Conservation (phyloP, 2,113 vertebrate species). For the Regulus satrapa region DNA sequence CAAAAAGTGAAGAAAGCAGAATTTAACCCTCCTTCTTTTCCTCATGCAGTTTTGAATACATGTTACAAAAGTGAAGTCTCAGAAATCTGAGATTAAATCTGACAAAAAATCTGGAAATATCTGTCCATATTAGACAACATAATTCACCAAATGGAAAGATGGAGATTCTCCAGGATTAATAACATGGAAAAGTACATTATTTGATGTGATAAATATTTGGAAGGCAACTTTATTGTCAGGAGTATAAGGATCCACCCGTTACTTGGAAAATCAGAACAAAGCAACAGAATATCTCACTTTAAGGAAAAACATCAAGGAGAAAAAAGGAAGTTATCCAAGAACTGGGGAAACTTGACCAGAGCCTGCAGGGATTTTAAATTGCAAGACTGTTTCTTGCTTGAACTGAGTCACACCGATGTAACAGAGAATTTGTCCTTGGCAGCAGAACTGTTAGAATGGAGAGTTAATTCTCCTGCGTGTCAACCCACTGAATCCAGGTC, state of each 20-base stretch:
- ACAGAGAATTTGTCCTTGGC: conserved; percentile 59
- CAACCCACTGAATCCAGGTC: conserved; percentile 53
- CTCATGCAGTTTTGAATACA: not conserved
- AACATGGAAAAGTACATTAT: conserved; percentile 37
- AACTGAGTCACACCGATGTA: conserved; percentile 66
- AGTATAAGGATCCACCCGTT: conserved; percentile 65
- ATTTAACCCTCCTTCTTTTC: not conserved
- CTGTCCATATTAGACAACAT: not conserved
- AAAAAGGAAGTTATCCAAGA: conserved; percentile 62
- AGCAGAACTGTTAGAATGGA: conserved; percentile 50
- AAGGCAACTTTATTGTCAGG: conserved; percentile 63
- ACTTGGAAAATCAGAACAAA: conserved; percentile 67
- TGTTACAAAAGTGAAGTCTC: not conserved
- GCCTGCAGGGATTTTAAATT: conserved; percentile 50
- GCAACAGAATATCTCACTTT: conserved; percentile 61
- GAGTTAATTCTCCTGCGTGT: conserved; percentile 43
- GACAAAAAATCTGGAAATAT: not conserved
- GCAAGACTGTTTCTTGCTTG: conserved; percentile 64
- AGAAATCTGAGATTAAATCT: not conserved
- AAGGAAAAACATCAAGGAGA: conserved; percentile 62
- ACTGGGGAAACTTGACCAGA: conserved; percentile 45
- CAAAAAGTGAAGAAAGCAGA: not conserved
- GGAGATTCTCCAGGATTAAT: conserved; percentile 54
- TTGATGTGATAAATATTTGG: conserved; percentile 70
- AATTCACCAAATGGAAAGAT: conserved; percentile 48